phyloP scores from a whole-genome alignment of 2,113 vertebrate species.

The Semnornis frantzii region DNA sequence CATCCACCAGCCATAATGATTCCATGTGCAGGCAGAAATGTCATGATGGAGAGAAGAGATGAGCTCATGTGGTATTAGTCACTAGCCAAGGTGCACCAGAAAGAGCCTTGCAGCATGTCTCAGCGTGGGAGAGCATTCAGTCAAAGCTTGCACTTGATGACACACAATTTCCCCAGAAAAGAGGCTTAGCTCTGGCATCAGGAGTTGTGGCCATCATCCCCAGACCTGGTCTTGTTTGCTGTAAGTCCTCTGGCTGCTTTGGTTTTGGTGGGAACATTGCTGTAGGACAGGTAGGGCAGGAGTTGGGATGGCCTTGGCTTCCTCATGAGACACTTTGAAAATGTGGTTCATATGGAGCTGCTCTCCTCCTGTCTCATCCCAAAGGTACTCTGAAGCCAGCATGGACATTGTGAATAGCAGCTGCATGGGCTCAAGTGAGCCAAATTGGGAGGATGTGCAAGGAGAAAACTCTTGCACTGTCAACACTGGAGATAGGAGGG shows the following conservation, averaged over 20 bases:
- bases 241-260: not conserved
- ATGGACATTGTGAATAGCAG: rapidly evolving
- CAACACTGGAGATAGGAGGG: not conserved
- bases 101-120: not conserved
- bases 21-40: not conserved
- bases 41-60: not conserved
- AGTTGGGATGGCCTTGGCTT: not conserved
- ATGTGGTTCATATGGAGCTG: not conserved
- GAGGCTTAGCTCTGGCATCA: not conserved
- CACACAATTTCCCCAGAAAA: not conserved
- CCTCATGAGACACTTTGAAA: not conserved
- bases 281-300: not conserved
- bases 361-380: not conserved
- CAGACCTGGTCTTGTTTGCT: not conserved
- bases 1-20: not conserved
- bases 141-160: not conserved
- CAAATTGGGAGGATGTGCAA: not conserved
- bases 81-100: not conserved
- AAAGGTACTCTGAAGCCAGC: not conserved
- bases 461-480: not conserved
- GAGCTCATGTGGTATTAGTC: not conserved
- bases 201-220: rapidly evolving
- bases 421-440: rapidly evolving
- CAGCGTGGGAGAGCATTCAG: not conserved
- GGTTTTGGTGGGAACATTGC: not conserved